phyloP scores from a whole-genome alignment of 2,113 vertebrate species.

The Arenaria interpres region DNA sequence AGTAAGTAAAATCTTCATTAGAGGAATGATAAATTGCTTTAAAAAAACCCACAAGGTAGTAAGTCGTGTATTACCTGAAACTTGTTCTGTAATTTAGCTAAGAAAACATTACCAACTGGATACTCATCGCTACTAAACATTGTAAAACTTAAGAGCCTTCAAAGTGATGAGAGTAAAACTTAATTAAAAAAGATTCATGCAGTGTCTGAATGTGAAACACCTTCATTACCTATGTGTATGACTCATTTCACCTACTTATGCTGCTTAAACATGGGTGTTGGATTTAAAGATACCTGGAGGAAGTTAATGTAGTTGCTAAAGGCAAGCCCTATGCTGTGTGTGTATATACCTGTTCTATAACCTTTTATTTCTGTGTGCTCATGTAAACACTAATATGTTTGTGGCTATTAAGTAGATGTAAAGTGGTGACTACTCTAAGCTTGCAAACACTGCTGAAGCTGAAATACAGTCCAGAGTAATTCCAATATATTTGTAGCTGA shows the following conservation, averaged over 20 bases:
- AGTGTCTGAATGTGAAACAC: not conserved
- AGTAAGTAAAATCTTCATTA: not conserved
- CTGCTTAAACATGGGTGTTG: not conserved
- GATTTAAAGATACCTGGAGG: not conserved
- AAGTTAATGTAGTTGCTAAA: not conserved
- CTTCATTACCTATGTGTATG: not conserved
- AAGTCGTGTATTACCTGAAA: not conserved
- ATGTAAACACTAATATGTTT: not conserved
- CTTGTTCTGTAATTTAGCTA: slow-evolving; percentile 2
- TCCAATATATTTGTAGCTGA: not conserved
- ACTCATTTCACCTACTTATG: not conserved
- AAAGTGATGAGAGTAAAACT: not conserved
- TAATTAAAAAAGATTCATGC: not conserved
- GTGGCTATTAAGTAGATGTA: not conserved
- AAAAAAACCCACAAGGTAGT: not conserved
- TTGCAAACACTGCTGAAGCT: not conserved
- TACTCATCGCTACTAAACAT: not conserved
- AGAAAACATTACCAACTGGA: not conserved
- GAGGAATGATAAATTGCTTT: not conserved
- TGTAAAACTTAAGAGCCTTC: not conserved
- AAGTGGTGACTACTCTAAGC: not conserved
- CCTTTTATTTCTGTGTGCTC: not conserved
- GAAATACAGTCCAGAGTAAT: not conserved
- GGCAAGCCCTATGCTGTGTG: not conserved
- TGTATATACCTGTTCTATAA: not conserved